A percentile compares a stretch with the other conserved stretches of the same genome.
phyloP scores from a whole-genome alignment of 2,888 invertebrate genomes.

The Strigamia transsilvanica region DNA sequence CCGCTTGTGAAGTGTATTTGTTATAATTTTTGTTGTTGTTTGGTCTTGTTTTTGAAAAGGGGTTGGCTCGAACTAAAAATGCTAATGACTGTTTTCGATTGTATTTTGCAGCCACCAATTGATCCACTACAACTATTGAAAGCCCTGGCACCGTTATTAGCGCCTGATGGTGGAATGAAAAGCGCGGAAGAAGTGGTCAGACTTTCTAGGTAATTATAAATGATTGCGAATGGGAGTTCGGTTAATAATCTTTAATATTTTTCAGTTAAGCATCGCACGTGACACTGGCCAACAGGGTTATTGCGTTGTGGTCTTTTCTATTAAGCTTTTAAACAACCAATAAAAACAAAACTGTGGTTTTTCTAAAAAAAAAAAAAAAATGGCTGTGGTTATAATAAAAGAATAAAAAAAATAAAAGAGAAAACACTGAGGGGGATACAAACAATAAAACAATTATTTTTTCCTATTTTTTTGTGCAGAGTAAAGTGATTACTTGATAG shows the following conservation, averaged over 20 bases:
- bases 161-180: constrained; percentile 84
- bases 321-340: constrained; percentile 31
- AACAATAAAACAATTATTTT: not conserved
- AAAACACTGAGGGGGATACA: not conserved
- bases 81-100: not conserved
- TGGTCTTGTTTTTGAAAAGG: not conserved
- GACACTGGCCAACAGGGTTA: constrained; percentile 27
- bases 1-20: too few species aligned
- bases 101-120: constrained; percentile 81
- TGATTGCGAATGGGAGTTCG: not conserved
- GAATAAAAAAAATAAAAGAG: not conserved
- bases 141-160: constrained; percentile 84
- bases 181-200: constrained; percentile 87
- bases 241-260: constrained; percentile 31
- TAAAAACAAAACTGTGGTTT: not conserved
- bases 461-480: not conserved
- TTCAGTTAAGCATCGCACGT: constrained; percentile 29
- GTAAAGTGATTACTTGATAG: not conserved
- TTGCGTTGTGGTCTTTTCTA: constrained; percentile 16
- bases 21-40: not conserved
- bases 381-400: constrained; percentile 39
- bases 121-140: constrained; percentile 88
- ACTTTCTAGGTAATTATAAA: constrained; percentile 77
- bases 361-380: not conserved
- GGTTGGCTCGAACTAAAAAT: not conserved